phyloP scores from a whole-genome alignment of 2,113 vertebrate genomes.

The Phalacrocorax aristotelis region DNA sequence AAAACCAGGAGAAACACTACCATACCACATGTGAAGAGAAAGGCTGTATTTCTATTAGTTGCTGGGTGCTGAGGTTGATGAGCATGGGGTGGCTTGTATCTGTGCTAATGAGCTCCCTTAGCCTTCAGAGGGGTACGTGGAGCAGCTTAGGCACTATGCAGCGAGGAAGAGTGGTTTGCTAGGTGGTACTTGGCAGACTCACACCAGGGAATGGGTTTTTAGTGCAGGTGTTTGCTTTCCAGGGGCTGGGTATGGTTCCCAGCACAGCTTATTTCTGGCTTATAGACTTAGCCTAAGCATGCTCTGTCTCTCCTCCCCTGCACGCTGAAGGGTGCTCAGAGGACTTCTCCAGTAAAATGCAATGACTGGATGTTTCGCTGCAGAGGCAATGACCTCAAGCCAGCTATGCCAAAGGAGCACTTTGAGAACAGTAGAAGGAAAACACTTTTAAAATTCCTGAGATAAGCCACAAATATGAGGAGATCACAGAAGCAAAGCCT shows the following conservation, averaged over 20 bases:
- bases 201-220: not conserved
- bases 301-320: not conserved
- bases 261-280: not conserved
- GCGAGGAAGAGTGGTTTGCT: not conserved
- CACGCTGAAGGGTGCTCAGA: not conserved
- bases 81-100: not conserved
- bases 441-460: conserved; percentile 40
- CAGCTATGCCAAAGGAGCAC: not conserved
- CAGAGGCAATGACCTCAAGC: not conserved
- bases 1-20: not conserved
- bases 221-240: not conserved
- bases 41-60: not conserved
- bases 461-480: conserved; percentile 13
- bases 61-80: not conserved
- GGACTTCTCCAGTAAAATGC: not conserved
- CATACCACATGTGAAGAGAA: not conserved
- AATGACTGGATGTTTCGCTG: not conserved
- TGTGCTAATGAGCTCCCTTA: not conserved
- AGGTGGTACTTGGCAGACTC: not conserved
- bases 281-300: not conserved
- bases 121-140: not conserved
- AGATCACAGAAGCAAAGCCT: not conserved
- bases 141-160: not conserved
- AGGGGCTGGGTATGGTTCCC: not conserved
- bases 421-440: not conserved